phyloP scores from a whole-genome alignment of 2,113 vertebrate species.

The Mormoops blainvillei region DNA sequence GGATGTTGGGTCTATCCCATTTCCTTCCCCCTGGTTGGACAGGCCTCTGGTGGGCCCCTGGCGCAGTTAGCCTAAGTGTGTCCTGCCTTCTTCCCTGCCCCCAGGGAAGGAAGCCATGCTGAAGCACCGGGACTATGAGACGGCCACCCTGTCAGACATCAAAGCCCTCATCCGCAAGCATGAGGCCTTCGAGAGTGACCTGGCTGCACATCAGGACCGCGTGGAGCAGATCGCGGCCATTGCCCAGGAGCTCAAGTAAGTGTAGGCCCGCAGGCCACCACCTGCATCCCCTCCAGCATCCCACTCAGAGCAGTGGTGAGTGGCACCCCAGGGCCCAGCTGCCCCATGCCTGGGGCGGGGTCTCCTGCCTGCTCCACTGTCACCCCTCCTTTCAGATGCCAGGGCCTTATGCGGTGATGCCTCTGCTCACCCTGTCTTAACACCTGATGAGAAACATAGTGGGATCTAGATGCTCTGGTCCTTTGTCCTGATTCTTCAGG shows the following conservation, averaged over 20 bases:
- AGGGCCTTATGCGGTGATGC: background rate
- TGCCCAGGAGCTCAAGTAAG: constrained; percentile 95
- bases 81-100: background rate
- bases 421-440: background rate
- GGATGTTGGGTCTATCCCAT: background rate
- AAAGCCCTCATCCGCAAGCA: constrained; percentile 94
- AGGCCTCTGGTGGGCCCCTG: background rate
- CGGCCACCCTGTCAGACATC: constrained; percentile 89
- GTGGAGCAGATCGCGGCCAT: constrained; percentile 97
- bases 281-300: too few species aligned
- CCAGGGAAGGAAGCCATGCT: constrained; percentile 93
- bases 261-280: rapidly evolving
- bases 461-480: background rate
- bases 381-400: background rate
- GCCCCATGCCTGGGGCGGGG: background rate
- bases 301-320: background rate
- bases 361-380: background rate
- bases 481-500: background rate
- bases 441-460: background rate
- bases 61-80: background rate
- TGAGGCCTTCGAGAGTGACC: constrained; percentile 95
- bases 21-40: background rate
- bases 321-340: background rate
- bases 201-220: constrained; percentile 94
- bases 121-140: constrained; percentile 91